These are phyloP conservation scores for Ailuropoda melanoleuca DNA, from an alignment of 2,113 vertebrate species.

Conservation along the genomic window DNA sequence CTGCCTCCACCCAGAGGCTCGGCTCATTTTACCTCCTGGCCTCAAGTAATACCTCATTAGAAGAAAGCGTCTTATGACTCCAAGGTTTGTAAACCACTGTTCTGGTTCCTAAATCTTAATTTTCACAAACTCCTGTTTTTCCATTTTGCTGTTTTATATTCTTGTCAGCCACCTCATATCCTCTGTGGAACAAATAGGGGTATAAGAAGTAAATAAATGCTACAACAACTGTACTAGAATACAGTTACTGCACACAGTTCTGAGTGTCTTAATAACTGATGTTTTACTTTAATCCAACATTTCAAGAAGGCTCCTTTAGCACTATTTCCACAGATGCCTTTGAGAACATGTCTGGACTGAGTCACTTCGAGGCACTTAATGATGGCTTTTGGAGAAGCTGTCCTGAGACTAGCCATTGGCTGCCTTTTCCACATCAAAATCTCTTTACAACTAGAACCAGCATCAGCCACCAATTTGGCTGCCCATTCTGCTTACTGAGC, in stretches of 20 bases:
- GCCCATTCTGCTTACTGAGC: background rate
- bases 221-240: background rate
- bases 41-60: background rate
- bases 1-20: background rate
- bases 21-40: background rate
- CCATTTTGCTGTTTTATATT: background rate
- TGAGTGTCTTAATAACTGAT: background rate
- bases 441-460: background rate
- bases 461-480: background rate
- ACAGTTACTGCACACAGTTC: background rate
- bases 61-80: background rate
- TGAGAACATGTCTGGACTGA: background rate
- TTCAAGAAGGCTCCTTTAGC: background rate
- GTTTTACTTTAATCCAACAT: background rate
- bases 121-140: background rate
- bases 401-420: background rate
- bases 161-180: background rate
- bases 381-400: background rate
- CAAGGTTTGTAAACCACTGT: background rate
- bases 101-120: background rate
- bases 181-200: background rate
- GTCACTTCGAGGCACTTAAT: background rate
- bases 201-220: background rate
- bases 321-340: background rate
- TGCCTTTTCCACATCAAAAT: background rate